phyloP scores from a whole-genome alignment of 2,888 invertebrate genomes.

The Harpalus rubripes region DNA sequence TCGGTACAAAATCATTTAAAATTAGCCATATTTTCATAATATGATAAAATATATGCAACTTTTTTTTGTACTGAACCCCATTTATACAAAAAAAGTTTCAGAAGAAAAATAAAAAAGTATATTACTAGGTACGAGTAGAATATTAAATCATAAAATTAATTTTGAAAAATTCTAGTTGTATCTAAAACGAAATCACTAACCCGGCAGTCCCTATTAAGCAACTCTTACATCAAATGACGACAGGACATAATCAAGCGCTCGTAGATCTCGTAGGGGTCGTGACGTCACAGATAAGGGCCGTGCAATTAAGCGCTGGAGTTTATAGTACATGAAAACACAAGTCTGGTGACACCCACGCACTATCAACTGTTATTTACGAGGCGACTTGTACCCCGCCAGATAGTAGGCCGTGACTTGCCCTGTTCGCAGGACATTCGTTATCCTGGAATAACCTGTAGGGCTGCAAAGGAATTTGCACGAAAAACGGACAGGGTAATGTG shows the following conservation, averaged over 20 bases:
- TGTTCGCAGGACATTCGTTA: slow-evolving; percentile 9
- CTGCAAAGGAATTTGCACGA: background rate
- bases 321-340: slow-evolving; percentile 56
- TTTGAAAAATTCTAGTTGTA: no score
- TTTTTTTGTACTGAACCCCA: no score
- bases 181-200: no score
- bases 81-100: no score
- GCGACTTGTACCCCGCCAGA: slow-evolving; percentile 11
- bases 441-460: slow-evolving; percentile 2
- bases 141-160: no score
- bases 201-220: background rate
- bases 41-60: no score
- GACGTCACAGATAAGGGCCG: background rate
- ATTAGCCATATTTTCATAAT: no score
- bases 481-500: no score
- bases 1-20: no score
- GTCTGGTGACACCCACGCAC: slow-evolving; percentile 46
- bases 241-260: background rate
- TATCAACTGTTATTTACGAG: slow-evolving; percentile 39
- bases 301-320: slow-evolving; percentile 37
- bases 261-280: background rate
- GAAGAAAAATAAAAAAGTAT: no score
- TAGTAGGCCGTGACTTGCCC: background rate
- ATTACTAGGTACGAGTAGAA: no score
- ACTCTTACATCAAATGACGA: background rate